phyloP scores from a whole-genome alignment of 2,797 vertebrate genomes.

The Sebastes steindachneri region DNA sequence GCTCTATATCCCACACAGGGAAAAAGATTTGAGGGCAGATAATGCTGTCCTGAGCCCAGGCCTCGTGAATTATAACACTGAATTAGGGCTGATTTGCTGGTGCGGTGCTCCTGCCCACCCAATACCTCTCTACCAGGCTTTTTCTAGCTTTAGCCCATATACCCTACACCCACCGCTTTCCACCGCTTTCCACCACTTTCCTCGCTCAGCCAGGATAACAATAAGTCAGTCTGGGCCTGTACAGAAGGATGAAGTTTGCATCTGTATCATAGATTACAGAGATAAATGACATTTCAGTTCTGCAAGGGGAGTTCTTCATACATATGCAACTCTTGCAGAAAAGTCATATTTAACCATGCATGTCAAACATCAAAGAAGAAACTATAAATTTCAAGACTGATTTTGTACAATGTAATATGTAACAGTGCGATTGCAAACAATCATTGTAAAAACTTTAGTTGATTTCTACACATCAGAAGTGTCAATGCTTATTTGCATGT shows the following conservation, averaged over 20 bases:
- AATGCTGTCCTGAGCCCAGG: slow-evolving; percentile 44
- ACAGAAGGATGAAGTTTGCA: slow-evolving; percentile 19
- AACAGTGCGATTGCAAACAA: background rate
- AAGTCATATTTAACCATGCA: background rate
- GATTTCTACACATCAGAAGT: background rate
- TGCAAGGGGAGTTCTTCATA: background rate
- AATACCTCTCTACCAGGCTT: slow-evolving; percentile 26
- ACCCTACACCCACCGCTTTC: slow-evolving; percentile 31
- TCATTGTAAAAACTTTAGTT: no score
- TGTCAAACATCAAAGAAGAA: background rate
- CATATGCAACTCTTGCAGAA: background rate
- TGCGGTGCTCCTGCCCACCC: slow-evolving; percentile 36
- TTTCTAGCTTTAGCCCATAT: slow-evolving; percentile 17
- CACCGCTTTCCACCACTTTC: background rate
- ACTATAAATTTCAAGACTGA: no score
- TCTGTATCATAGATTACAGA: slow-evolving; percentile 4
- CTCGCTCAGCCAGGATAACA: slow-evolving; percentile 29
- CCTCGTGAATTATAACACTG: slow-evolving; percentile 60
- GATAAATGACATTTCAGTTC: slow-evolving; percentile 19
- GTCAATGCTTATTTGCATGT: background rate
- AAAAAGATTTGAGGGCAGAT: slow-evolving; percentile 61
- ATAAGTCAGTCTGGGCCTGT: slow-evolving; percentile 25
- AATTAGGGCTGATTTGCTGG: slow-evolving; percentile 59
- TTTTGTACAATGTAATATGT: background rate
- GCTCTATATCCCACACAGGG: slow-evolving; percentile 35